Conservation (phyloP, 2,888 invertebrate genomes). For the Athetis lepigone region DNA sequence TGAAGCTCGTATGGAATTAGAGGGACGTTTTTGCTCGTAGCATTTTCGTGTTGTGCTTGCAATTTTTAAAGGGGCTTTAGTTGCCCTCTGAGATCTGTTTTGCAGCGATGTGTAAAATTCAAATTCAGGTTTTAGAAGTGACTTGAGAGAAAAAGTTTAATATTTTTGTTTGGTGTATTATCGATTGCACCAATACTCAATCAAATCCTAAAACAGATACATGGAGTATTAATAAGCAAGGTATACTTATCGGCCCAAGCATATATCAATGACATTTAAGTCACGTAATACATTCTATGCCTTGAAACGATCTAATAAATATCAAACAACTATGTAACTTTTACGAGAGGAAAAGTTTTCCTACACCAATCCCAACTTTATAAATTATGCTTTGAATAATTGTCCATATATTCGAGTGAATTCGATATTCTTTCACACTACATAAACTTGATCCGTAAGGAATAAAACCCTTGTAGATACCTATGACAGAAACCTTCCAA, state of each 20-base stretch:
- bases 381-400: slow-evolving; percentile 44
- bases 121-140: not conserved
- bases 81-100: not conserved
- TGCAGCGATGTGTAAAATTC: not conserved
- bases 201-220: not conserved
- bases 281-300: not conserved
- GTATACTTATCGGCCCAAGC: not conserved
- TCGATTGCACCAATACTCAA: no score
- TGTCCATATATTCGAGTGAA: slow-evolving; percentile 35
- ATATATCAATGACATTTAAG: not conserved
- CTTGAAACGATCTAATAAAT: slow-evolving; percentile 20
- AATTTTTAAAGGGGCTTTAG: slow-evolving; percentile 18
- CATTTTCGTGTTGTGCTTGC: slow-evolving; percentile 19
- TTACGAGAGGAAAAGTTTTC: slow-evolving; percentile 25
- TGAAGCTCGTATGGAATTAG: slow-evolving; percentile 38
- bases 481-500: slow-evolving; percentile 25
- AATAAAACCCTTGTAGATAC: slow-evolving; percentile 22
- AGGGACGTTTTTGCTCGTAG: slow-evolving; percentile 24
- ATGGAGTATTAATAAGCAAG: not conserved
- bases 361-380: slow-evolving; percentile 20
- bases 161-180: not conserved
- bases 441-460: slow-evolving; percentile 35
- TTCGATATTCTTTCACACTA: slow-evolving; percentile 41
- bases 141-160: not conserved
- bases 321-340: slow-evolving; percentile 25